Evolutionary conservation across 2,797 vertebrate genomes (phyloP).

Genomic region (Myotis daubentonii): DNA sequence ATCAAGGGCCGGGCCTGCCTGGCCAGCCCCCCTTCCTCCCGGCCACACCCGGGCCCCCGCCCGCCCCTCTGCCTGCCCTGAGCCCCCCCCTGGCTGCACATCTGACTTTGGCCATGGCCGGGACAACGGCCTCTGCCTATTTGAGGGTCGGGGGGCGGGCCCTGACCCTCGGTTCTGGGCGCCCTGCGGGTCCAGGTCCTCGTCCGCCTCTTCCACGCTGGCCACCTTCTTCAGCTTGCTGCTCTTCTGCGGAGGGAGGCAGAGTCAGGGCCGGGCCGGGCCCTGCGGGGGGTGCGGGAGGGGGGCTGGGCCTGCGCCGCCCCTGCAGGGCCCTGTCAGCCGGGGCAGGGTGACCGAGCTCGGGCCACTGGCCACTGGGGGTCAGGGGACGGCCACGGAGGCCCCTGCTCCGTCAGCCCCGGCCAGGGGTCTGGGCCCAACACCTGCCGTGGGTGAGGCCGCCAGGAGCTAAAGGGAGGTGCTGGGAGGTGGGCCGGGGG

Average conservation of each 20-base stretch:
- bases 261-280: neutral
- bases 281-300: neutral
- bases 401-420: neutral
- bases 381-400: neutral
- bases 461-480: neutral
- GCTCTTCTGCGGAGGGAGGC: constrained; percentile 88
- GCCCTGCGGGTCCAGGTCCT: constrained; percentile 90
- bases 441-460: too few relatives aligned
- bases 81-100: accelerated
- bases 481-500: neutral
- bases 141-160: constrained; percentile 79
- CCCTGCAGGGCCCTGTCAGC: accelerated
- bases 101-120: accelerated
- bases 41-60: accelerated
- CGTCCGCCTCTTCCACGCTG: constrained; percentile 93
- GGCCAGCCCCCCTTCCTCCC: neutral
- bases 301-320: neutral
- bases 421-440: neutral
- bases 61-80: accelerated
- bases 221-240: constrained; percentile 92
- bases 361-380: neutral
- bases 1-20: accelerated
- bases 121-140: accelerated
- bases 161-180: constrained; percentile 87
- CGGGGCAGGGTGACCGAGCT: neutral